phyloP scores from a whole-genome alignment of 2,113 vertebrate species.

The Papio anubis region DNA sequence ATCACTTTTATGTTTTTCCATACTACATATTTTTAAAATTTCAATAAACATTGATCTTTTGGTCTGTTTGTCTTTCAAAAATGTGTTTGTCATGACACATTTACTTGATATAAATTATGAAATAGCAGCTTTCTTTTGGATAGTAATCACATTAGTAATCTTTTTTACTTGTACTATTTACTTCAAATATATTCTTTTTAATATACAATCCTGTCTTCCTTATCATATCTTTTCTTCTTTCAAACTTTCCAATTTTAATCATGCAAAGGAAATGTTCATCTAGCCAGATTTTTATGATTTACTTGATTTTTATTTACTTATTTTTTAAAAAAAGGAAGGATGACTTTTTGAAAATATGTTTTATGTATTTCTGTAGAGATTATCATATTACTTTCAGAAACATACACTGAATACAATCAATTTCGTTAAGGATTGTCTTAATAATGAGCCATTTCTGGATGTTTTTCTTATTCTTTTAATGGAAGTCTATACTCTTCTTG shows the following conservation, averaged over 20 bases:
- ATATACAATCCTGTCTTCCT: background rate
- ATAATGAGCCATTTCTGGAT: background rate
- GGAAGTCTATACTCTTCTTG: background rate
- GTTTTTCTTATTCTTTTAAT: background rate
- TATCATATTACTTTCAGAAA: background rate
- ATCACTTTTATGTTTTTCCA: background rate
- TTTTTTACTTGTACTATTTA: constrained; percentile 13
- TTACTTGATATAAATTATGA: background rate
- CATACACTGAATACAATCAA: background rate
- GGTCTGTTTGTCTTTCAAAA: background rate
- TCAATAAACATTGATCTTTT: background rate
- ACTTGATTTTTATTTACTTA: background rate
- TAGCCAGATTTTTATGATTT: background rate
- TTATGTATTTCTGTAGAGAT: background rate
- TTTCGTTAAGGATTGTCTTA: background rate
- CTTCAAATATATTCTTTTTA: background rate
- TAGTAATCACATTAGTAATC: background rate
- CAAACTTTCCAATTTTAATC: background rate
- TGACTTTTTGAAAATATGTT: background rate
- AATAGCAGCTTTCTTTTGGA: background rate
- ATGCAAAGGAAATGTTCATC: background rate
- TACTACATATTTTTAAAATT: background rate
- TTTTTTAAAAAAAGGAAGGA: background rate
- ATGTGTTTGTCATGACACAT: background rate
- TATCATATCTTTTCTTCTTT: too few species aligned